A percentile compares a stretch with the other conserved stretches of the same genome.
Conservation (phyloP, 2,888 invertebrate genomes). For the Seira ritae region DNA sequence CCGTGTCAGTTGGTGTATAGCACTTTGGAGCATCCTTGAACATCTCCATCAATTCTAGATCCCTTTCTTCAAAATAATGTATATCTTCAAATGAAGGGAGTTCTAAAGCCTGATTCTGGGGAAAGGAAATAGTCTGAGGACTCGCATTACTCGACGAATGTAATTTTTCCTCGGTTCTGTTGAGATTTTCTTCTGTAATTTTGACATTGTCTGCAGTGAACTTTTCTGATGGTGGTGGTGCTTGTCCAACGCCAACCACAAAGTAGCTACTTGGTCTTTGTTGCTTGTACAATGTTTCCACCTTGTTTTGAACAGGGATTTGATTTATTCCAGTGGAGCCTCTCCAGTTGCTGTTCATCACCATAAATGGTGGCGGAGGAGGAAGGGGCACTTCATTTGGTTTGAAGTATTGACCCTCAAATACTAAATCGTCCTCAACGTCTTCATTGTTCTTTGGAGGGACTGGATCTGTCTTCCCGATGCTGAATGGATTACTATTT, state of each 20-base stretch:
- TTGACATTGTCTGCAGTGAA: conserved; percentile 43
- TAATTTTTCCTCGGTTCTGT: neutral
- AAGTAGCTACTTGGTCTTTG: conserved; percentile 17
- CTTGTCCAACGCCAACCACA: neutral
- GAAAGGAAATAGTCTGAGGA: conserved; percentile 13
- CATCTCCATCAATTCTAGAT: neutral
- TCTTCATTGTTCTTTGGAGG: neutral
- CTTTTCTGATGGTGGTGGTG: conserved; percentile 19
- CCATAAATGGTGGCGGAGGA: conserved; percentile 39
- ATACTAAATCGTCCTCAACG: conserved; percentile 20
- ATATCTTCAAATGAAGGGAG: conserved; percentile 24
- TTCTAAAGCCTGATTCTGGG: too few species aligned
- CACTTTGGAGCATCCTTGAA: conserved; percentile 48
- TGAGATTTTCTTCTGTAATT: neutral
- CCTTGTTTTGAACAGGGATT: neutral
- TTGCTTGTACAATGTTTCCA: neutral
- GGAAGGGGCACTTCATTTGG: conserved; percentile 41
- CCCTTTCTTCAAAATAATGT: neutral
- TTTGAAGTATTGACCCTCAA: conserved; percentile 44
- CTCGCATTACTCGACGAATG: conserved; percentile 30
- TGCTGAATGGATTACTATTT: neutral
- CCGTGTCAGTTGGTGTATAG: conserved; percentile 50
- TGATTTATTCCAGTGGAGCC: conserved; percentile 11
- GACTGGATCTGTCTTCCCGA: neutral
- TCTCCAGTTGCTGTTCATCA: conserved; percentile 37